Percentiles rank a stretch among this genome's conserved stretches.
These are phyloP conservation scores for Bubo bubo DNA, from an alignment of 2,113 vertebrate genomes.

Conservation along the genomic window DNA sequence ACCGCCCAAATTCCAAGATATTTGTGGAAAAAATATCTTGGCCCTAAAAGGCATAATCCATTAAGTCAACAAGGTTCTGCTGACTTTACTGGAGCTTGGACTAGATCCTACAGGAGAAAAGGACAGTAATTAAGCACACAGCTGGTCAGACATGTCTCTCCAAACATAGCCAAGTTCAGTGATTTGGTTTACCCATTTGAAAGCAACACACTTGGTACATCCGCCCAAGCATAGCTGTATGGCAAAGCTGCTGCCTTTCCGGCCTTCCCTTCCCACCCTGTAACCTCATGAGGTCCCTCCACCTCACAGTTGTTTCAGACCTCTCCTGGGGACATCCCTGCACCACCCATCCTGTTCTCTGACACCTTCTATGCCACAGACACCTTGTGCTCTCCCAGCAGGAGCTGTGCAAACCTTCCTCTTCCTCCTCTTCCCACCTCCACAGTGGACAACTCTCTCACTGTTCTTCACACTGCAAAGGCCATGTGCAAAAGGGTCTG, in stretches of 20 bases:
- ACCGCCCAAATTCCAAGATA: not conserved
- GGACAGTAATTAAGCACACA: not conserved
- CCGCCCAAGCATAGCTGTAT: not conserved
- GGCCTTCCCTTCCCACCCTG: not conserved
- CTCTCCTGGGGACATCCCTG: not conserved
- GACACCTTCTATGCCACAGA: too few relatives aligned
- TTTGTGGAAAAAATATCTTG: not conserved
- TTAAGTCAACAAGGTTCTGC: not conserved
- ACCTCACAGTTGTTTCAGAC: not conserved
- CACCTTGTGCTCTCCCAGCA: not conserved
- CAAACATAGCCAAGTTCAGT: not conserved
- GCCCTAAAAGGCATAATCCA: not conserved
- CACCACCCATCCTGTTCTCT: fast-evolving
- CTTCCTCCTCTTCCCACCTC: not conserved
- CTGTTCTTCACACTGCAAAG: not conserved
- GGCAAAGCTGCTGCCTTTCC: not conserved
- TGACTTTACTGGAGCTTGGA: not conserved
- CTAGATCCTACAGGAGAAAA: not conserved
- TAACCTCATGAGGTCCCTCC: not conserved
- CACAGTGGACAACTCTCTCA: not conserved
- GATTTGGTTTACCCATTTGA: not conserved
- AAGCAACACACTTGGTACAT: fast-evolving
- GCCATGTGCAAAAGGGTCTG: fast-evolving
- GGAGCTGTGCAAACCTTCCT: not conserved
- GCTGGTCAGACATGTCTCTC: not conserved